Percentiles rank a stretch among this genome's conserved stretches.
Conservation (phyloP, 1,140 invertebrate genomes). For the Rhopalosiphum padi region DNA sequence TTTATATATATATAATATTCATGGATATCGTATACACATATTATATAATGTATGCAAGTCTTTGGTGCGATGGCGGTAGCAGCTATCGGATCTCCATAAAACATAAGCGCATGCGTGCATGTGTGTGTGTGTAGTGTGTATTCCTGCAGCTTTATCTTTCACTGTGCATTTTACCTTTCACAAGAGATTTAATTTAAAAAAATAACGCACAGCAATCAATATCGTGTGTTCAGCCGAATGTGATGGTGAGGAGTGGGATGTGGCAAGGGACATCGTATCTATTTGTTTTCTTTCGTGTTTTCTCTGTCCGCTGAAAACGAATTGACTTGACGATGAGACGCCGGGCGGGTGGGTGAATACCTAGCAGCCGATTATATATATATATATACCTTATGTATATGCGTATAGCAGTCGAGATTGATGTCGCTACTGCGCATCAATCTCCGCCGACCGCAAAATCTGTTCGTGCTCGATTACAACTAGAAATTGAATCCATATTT, state of each 20-base stretch:
- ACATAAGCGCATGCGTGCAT: background rate
- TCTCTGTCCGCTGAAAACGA: slow-evolving; percentile 15
- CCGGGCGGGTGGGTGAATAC: background rate
- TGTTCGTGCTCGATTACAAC: slow-evolving; percentile 50
- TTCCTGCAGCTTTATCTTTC: background rate
- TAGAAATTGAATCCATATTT: slow-evolving; percentile 55
- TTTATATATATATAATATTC: background rate
- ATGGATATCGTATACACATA: background rate
- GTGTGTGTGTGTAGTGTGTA: background rate
- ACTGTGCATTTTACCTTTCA: background rate
- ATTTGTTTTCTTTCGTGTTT: background rate
- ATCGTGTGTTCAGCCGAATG: background rate
- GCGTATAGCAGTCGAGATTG: background rate
- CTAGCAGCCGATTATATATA: background rate
- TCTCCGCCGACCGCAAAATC: slow-evolving; percentile 34
- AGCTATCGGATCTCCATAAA: background rate
- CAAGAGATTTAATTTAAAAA: slow-evolving; percentile 5
- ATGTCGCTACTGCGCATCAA: slow-evolving; percentile 8
- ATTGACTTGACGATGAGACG: background rate
- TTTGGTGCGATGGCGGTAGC: background rate
- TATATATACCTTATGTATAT: background rate
- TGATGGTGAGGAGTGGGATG: background rate
- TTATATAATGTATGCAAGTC: background rate
- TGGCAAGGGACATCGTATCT: background rate
- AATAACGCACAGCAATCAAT: slow-evolving; percentile 19